Conservation (phyloP, 2,888 invertebrate genomes). For the Physocephala rufipes region DNA sequence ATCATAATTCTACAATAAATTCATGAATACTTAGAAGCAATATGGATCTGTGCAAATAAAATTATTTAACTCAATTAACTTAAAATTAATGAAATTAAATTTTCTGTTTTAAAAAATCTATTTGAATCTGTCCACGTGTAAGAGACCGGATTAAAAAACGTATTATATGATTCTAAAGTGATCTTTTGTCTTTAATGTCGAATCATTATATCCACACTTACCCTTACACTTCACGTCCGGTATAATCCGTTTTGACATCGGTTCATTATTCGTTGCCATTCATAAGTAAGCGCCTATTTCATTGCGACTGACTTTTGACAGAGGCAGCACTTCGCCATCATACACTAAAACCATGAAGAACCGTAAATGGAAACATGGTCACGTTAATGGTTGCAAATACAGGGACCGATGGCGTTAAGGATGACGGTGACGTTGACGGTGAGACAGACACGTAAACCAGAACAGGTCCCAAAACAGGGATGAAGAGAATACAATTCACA, state of each 20-base stretch:
- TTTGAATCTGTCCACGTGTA: too few relatives aligned
- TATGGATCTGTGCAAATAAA: too few relatives aligned
- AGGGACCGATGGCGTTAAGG: too few relatives aligned
- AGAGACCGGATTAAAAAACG: too few relatives aligned
- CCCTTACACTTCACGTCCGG: constrained; percentile 86
- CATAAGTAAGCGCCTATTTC: constrained; percentile 70
- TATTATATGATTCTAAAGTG: too few relatives aligned
- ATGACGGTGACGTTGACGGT: neutral
- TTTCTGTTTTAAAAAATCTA: too few relatives aligned
- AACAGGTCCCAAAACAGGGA: neutral
- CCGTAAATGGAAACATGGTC: constrained; percentile 2
- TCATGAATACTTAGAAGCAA: too few relatives aligned
- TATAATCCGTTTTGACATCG: constrained; percentile 90
- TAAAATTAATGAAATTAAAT: too few relatives aligned
- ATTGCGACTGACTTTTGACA: constrained; percentile 86
- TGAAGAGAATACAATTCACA: neutral
- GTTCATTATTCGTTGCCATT: constrained; percentile 79
- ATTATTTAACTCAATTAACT: too few relatives aligned
- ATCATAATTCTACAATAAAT: too few relatives aligned
- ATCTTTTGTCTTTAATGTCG: too few relatives aligned
- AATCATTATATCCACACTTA: constrained; percentile 29
- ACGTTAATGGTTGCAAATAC: too few relatives aligned
- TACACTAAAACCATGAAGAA: constrained; percentile 76
- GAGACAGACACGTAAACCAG: neutral
- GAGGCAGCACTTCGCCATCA: constrained; percentile 84